Evolutionary conservation across 1,140 invertebrate species (phyloP).

Genomic region (Leptopilina clavipes): DNA sequence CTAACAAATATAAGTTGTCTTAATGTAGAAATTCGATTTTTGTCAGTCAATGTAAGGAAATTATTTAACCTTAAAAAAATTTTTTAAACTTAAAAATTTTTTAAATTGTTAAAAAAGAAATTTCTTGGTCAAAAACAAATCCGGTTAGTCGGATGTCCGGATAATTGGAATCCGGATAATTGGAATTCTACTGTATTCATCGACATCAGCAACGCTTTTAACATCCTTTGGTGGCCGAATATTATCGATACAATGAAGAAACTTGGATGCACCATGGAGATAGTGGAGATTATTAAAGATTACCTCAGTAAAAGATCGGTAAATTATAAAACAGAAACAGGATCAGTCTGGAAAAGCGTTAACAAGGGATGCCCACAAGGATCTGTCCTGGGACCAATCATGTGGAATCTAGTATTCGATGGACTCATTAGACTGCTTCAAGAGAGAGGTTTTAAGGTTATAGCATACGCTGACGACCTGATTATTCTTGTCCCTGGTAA

Average conservation of each 20-base stretch:
- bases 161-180: too few species aligned
- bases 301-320: slow-evolving; percentile 63
- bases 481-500: slow-evolving; percentile 57
- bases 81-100: too few species aligned
- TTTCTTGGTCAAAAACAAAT: too few species aligned
- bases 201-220: slow-evolving; percentile 73
- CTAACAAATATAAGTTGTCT: too few species aligned
- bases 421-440: slow-evolving; percentile 57
- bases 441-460: slow-evolving; percentile 43
- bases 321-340: slow-evolving; percentile 40
- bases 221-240: slow-evolving; percentile 67
- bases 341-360: slow-evolving; percentile 44
- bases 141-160: too few species aligned
- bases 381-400: slow-evolving; percentile 66
- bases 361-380: slow-evolving; percentile 72
- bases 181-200: slow-evolving; percentile 58
- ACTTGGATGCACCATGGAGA: not conserved
- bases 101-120: too few species aligned
- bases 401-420: slow-evolving; percentile 72
- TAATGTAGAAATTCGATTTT: too few species aligned
- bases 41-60: too few species aligned
- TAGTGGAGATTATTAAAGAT: slow-evolving; percentile 55
- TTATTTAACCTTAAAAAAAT: too few species aligned
- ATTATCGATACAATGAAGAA: slow-evolving; percentile 54
- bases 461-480: slow-evolving; percentile 68